Conservation (phyloP, 2,888 invertebrate species). For the Epinotia nisella region DNA sequence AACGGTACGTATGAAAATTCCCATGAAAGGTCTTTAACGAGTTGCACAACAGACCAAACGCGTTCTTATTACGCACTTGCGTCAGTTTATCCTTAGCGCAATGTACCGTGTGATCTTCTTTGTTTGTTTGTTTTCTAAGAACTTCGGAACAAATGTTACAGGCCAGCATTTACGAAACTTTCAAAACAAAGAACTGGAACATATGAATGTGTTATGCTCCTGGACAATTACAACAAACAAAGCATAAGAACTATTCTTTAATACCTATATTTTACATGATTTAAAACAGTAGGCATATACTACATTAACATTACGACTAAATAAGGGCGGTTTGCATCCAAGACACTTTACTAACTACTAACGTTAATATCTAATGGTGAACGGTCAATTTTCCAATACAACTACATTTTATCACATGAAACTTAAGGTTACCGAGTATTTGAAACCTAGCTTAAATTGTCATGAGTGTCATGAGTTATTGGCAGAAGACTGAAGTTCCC, state of each 20-base stretch:
- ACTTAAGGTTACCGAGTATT: not conserved
- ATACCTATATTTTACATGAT: not conserved
- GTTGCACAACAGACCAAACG: constrained; percentile 35
- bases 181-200: constrained; percentile 23
- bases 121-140: constrained; percentile 42
- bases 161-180: constrained; percentile 30
- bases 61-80: constrained; percentile 38
- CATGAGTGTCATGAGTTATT: not conserved
- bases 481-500: constrained; percentile 1
- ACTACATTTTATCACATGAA: not conserved
- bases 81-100: constrained; percentile 41
- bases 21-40: constrained; percentile 40
- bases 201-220: constrained; percentile 1
- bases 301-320: too few relatives aligned
- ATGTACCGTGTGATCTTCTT: constrained; percentile 44
- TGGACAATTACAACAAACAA: too few relatives aligned
- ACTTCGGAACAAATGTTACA: constrained; percentile 27
- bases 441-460: not conserved
- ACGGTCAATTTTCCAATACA: not conserved
- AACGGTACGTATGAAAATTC: constrained; percentile 26
- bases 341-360: not conserved
- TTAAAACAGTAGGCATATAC: too few relatives aligned
- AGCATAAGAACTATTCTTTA: too few relatives aligned
- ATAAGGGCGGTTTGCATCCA: too few relatives aligned
- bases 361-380: not conserved